Evolutionary conservation across 2,888 invertebrate genomes (phyloP).

Genomic region (Eurytoma adleriae): DNA sequence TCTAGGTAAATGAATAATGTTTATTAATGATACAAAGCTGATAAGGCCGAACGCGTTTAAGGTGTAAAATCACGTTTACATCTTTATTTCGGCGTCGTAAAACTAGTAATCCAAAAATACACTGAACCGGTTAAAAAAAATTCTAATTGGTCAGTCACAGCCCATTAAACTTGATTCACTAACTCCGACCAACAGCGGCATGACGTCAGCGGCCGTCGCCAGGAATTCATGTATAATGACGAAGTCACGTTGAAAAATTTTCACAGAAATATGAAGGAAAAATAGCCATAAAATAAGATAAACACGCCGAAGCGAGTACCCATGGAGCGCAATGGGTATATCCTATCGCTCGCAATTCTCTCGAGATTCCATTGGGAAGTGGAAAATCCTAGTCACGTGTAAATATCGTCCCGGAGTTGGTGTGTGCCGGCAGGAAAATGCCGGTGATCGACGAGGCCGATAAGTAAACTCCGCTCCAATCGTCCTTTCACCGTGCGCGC

Average conservation of each 20-base stretch:
- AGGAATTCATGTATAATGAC: constrained; percentile 12
- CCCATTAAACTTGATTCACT: constrained; percentile 28
- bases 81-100: background rate
- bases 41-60: too few relatives aligned
- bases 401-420: constrained; percentile 26
- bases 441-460: constrained; percentile 50
- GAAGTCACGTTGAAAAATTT: constrained; percentile 20
- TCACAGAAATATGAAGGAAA: background rate
- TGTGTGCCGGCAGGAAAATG: constrained; percentile 36
- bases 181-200: background rate
- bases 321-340: background rate
- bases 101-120: background rate
- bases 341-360: constrained; percentile 5
- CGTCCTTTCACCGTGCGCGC: constrained; percentile 50
- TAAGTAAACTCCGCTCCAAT: constrained; percentile 51
- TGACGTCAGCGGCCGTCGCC: constrained; percentile 12
- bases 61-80: background rate
- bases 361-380: constrained; percentile 48
- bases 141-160: constrained; percentile 24
- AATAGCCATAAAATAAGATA: background rate
- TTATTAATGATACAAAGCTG: too few relatives aligned
- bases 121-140: constrained; percentile 21
- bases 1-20: too few relatives aligned
- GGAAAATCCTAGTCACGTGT: constrained; percentile 49
- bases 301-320: background rate